Evolutionary conservation across 2,888 invertebrate species (phyloP), one percentile per base, ranked within the genome.

Genomic region (Caenorhabditis doughertyi): DNA sequence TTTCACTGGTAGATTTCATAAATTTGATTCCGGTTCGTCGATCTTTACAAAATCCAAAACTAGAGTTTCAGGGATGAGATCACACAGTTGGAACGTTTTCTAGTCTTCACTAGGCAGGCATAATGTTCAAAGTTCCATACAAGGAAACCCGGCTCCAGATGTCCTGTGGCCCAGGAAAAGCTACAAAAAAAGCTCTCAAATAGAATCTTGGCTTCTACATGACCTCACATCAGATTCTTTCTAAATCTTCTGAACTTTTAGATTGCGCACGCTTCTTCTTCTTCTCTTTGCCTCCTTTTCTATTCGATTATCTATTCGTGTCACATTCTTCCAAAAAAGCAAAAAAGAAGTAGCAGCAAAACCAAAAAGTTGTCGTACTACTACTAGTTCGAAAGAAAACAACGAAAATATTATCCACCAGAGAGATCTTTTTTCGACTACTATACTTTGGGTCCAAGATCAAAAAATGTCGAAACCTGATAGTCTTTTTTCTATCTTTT

Each of bases 391-490:
- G 25, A 60, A 39, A 42, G 23, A 35, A 23, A 60, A 60, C n/a
- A n/a, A 39, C 42, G 21, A 27, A 58, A 71, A 71, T 71, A 71
- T 58, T 71, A 71, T 70, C 47, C 58, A 71, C 58, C 71, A 58
- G 71, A 60, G 70, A 70, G 53, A n/a, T 25, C 51, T 35, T 23
- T 35, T 23, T 16, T 39, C n/a, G n/a, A n/a, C n/a, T 42, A 60
- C 55, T 55, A 55, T 60, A 58, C 16, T n/a, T 9, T 13, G 29
- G 25, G 21, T 35, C 21, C 21, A 11, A 53, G 62, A 72, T 72
- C 68, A 71, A 64, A 73, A 74, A 65, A 23, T 49, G 39, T 49
- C 42, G 72, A 62, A 62, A 73, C 44, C 72, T 73, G 71, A 72
- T 58, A 70, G 56, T 21, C n/a, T n/a, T n/a, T n/a, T n/a, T n/a